Base-by-base conservation (phyloP, 2,797 vertebrate genomes). In the Valencia hispanica region DNA sequence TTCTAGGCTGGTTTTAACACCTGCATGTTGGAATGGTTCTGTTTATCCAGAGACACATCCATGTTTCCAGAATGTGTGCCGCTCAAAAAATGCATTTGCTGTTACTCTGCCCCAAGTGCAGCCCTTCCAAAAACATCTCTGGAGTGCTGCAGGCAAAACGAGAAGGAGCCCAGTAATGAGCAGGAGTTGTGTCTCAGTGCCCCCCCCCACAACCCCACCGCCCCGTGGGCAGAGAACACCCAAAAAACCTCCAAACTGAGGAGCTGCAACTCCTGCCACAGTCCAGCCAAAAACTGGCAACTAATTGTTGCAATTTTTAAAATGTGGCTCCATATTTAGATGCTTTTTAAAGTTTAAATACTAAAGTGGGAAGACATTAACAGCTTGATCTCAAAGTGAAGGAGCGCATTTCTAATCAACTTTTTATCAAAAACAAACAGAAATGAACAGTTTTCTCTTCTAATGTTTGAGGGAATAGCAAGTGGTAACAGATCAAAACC, bases 131-230 rank as follows among this genome's bases (percentile, higher is more conserved):
- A 70, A 82, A 65, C 71, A 79, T 63, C 74, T 79, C 85, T 78
- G 5, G 36, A 39, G 0, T 14, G 84, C 90, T 87, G 83, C 74
- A 85, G 86, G 90, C 83, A 8, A 83, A 63, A 69, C 63, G 70
- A 59, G 70, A 81, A 84, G 72, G 18, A 87, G 78, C 32, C 65
- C 69, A 25, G 84, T 93, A 92, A 92, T 84, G 87, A 93, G 87
- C 79, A 73, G 81, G 69, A 81, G 84, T 79, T 39, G 63, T 22
- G 70, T 73, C 70, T 82, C 70, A 17, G 63, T 63, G 78, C 43
- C 72, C 65, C 85, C 78, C 36, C 6, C 27, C 30, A n/a, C n/a
- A n/a, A n/a, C n/a, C n/a, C n/a, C n/a, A n/a, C 32, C 72, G 59
- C 86, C 79, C 41, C 5, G 39, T 50, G 81, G 86, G 63, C 57